Base-by-base conservation (phyloP, 2,888 invertebrate genomes). In the Alloplasta piceator region DNA sequence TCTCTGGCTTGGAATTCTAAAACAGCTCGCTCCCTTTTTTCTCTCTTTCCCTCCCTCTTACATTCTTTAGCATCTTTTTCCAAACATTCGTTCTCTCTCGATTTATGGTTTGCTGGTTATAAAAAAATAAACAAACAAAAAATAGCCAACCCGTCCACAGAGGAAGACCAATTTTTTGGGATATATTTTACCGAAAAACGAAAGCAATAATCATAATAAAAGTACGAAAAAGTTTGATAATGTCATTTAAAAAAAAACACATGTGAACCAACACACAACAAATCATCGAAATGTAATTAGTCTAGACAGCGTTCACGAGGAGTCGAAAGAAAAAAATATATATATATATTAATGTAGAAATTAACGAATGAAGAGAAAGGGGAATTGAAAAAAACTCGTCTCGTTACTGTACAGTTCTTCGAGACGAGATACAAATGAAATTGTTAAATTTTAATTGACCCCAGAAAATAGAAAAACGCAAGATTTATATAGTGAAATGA, bases 81-180 rank as follows among this genome's bases (percentile, higher is more conserved):
- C 7, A 5, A 1, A 55, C 26, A 6, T 16, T 36, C 48, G 12
- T 56, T 70, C 10, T 39, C 9, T 46, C 43, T 16, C 26, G 26
- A 26, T 26, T 26, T 26, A 26, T 26, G 1, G 26, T 2, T 26
- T 26, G 26, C 26, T 26, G 26, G 3, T 26, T 26, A 26, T 26
- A 26, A 26, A 26, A 26, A 64, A 67, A 36, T n/a, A 38, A 48
- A 70, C 41, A n/a, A n/a, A n/a, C n/a, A n/a, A n/a, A n/a, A n/a
- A n/a, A n/a, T n/a, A n/a, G n/a, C n/a, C n/a, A 46, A 36, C 64
- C 80, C 81, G 81, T 81, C 78, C 78, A 81, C 63, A 26, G 36
- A 67, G 55, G 14, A 63, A 74, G 78, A 74, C 70, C 64, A 77
- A 66, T 70, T 77, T 73, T 68, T 56, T 73, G 58, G 12, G 16